Base-by-base conservation (phyloP, 2,113 vertebrate species). In the Rhinolophus ferrumequinum region DNA sequence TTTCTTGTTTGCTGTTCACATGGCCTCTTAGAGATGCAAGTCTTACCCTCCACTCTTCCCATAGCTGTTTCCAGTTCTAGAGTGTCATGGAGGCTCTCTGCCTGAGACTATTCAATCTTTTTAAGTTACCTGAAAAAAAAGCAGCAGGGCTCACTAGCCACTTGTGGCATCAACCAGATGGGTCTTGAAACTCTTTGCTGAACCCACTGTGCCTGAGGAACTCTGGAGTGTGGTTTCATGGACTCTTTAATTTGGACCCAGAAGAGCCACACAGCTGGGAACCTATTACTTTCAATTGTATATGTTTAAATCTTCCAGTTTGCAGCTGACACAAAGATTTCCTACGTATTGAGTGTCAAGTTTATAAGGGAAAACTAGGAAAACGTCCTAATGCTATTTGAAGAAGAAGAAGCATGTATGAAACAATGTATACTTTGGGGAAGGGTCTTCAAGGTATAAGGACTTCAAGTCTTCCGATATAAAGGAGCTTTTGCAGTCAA, bases 191-290 rank as follows among this genome's bases (percentile, higher is more conserved):
- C 22, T 72, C 73, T 69, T 94, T 19, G 13, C 28, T 69, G 28
- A 92, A 52, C 35, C 54, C 69, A 22, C 22, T 44, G 16, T 89
- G 38, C 75, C 72, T n/a, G 26, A 69, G 54, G 35, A 87, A 41
- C 26, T 54, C 69, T 69, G 47, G 47, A 81, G 16, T 60, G 30
- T 24, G 5, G 19, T 24, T 95, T 85, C 75, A 38, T 11, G n/a
- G 67, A 30, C 56, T 66, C n/a, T 88, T 81, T 93, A 97, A 80
- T 96, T 96, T 96, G 19, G 41, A 66, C 83, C 54, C 69, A 60
- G 52, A 93, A 77, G 92, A 94, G 35, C 24, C 15, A 47, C 44
- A 60, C 44, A 76, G 33, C 38, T 94, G 73, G 88, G 76, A 56
- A 67, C 33, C 47, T 70, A 38, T 30, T 87, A 79, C 64, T 92